These are phyloP conservation scores for Rutilus rutilus DNA, from an alignment of 2,113 vertebrate species.

Conservation along the genomic window DNA sequence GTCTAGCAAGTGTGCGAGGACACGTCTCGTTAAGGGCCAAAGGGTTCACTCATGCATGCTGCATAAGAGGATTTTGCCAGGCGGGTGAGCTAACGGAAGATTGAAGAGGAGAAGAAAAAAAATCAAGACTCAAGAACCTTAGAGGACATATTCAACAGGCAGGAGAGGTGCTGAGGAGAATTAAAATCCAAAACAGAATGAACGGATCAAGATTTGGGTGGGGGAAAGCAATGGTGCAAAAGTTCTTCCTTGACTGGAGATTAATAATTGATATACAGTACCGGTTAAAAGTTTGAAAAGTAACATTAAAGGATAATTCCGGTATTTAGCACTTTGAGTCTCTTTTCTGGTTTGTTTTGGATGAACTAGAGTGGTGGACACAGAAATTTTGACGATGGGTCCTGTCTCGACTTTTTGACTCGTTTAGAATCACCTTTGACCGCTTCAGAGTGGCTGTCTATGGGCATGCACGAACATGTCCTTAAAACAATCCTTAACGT, in stretches of 20 bases:
- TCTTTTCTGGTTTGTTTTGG: too few species aligned
- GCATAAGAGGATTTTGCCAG: slow-evolving; percentile 31
- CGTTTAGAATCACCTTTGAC: too few species aligned
- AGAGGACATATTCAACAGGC: slow-evolving; percentile 34
- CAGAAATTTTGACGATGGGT: too few species aligned
- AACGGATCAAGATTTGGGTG: slow-evolving; percentile 20
- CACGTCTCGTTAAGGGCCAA: slow-evolving; percentile 59
- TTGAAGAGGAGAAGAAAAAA: slow-evolving; percentile 3
- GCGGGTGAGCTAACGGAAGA: slow-evolving; percentile 21
- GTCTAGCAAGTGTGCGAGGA: slow-evolving; percentile 60
- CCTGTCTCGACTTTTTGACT: too few species aligned
- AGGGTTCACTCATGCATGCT: slow-evolving; percentile 48
- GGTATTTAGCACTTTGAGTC: too few species aligned
- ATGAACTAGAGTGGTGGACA: too few species aligned
- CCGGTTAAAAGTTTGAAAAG: too few species aligned
- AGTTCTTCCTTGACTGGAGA: not conserved
- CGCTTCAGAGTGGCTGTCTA: too few species aligned
- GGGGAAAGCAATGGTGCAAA: not conserved
- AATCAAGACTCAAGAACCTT: slow-evolving; percentile 23
- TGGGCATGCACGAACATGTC: too few species aligned
- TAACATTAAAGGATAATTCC: too few species aligned
- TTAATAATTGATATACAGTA: not conserved
- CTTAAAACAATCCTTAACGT: too few species aligned
- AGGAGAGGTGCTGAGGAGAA: slow-evolving; percentile 17
- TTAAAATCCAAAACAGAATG: slow-evolving; percentile 25